These are phyloP conservation scores for Drosophila funebris DNA, from an alignment of 1,140 invertebrate species.

Conservation along the genomic window DNA sequence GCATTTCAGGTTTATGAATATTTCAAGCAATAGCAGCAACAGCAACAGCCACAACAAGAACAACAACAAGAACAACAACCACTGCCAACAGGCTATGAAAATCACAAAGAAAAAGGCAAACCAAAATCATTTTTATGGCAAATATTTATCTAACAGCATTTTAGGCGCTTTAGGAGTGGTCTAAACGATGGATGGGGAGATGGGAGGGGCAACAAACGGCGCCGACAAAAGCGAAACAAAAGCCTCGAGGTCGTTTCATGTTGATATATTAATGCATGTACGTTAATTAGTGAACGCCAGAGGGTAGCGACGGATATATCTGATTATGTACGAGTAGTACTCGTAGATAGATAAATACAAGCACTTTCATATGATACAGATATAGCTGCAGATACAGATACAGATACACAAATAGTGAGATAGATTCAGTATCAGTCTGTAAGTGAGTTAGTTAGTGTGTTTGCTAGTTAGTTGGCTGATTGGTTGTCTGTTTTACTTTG, in stretches of 20 bases:
- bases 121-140: slow-evolving; percentile 71
- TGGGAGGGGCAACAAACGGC: not conserved
- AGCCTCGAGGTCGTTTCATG: slow-evolving; percentile 73
- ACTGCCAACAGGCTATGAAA: slow-evolving; percentile 28
- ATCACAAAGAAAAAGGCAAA: slow-evolving; percentile 32
- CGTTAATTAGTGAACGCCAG: slow-evolving; percentile 65
- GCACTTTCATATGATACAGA: not conserved
- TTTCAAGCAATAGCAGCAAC: slow-evolving; percentile 53
- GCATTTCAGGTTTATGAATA: slow-evolving; percentile 78
- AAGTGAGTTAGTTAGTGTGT: not conserved
- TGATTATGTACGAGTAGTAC: slow-evolving; percentile 22
- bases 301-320: slow-evolving; percentile 27
- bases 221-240: slow-evolving; percentile 71
- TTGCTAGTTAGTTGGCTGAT: too few relatives aligned
- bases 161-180: slow-evolving; percentile 45
- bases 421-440: slow-evolving; percentile 1
- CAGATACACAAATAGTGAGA: not conserved
- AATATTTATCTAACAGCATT: slow-evolving; percentile 79
- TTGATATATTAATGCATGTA: slow-evolving; percentile 81
- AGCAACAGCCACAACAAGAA: slow-evolving; percentile 13
- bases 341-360: not conserved
- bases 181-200: not conserved
- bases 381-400: slow-evolving; percentile 5
- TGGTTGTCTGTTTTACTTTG: not conserved
- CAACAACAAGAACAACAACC: slow-evolving; percentile 19